Base-by-base conservation (phyloP, 2,888 invertebrate genomes). In the Megamerina dolium region DNA sequence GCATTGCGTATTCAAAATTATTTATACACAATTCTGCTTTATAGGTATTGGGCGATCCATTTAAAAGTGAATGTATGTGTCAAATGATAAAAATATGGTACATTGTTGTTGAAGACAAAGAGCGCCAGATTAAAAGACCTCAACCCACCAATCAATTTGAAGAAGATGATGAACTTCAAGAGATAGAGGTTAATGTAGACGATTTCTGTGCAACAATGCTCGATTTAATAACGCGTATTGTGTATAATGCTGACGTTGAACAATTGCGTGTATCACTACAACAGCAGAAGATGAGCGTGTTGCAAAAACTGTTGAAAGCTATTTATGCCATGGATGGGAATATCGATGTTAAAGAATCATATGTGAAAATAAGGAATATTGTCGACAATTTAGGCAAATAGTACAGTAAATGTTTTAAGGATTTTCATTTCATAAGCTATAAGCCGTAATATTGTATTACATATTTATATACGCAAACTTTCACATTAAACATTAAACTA, bases 11-110 rank as follows among this genome's bases (percentile, higher is more conserved):
- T 12, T 19, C 4, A 38, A 27, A 38, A 16, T 17, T 26, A 23
- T 27, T 10, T 12, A 26, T 14, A 26, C 29, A 2, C 4, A 30
- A 32, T 20, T 35, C 37, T 52, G 27, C 48, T n/a, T 47, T 61
- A 10, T 52, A 70, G 63, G 61, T 65, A 2, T 53, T 72, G 2
- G 59, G 58, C n/a, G 63, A 68, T 57, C 65, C 61, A 1, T 65
- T 69, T 42, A 60, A 70, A 39, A 60, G 55, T n/a, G 54, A 60
- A 9, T 59, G 63, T 10, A 63, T 70, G 30, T 44, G 48, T 13
- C 55, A 64, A 48, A 53, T 70, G 21, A 53, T 70, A 2, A 56
- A 48, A 3, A 55, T 70, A 9, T 68, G 71, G 66, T 49, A 58
- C 32, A 49, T 61, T 8, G 52, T 60, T 5, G 58, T 50, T 41